Base-by-base conservation (phyloP, 2,113 vertebrate species). In the Dissostichus mawsoni region DNA sequence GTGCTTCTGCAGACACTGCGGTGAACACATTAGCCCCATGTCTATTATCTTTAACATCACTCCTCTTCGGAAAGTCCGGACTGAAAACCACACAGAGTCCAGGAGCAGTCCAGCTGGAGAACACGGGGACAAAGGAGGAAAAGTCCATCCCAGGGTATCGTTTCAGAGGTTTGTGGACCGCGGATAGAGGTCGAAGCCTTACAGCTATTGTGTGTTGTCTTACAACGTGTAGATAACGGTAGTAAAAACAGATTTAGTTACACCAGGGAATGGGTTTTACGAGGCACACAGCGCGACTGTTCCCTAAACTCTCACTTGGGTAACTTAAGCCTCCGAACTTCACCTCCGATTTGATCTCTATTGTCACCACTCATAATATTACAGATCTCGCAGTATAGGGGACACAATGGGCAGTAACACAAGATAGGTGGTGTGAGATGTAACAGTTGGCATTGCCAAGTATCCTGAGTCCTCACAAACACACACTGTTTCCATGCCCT, bases 391-490 rank as follows among this genome's bases (percentile, higher is more conserved):
- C 45, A 69, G 73, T 89, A 70, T 88, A 87, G 82, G 45, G 52
- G 61, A 76, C 53, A 89, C 86, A 92, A 83, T 69, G 78, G 51
- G 45, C 56, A 36, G 90, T 85, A 93, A 92, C 78, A 81, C 73
- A 78, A 94, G 87, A 86, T 62, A 18, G 11, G 53, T 76, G 79
- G 62, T 74, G 89, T 59, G 80, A 88, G 85, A 85, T 82, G 83
- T 69, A 86, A 78, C 72, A 86, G 82, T 83, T 89, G 87, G 80
- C 75, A 69, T 12, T 62, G 76, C 82, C 56, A 71, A 77, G 71
- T 71, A 76, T 74, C 78, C 69, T 2, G n/a, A 69, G 74, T 68
- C 62, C 20, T 73, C 74, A 62, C 80, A 45, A 44, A 82, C 83
- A 70, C 81, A 82, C 85, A 73, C 33, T n/a, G 68, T 76, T 76